Conservation (phyloP, 2,797 vertebrate species). For the Aulostomus chinensis region DNA sequence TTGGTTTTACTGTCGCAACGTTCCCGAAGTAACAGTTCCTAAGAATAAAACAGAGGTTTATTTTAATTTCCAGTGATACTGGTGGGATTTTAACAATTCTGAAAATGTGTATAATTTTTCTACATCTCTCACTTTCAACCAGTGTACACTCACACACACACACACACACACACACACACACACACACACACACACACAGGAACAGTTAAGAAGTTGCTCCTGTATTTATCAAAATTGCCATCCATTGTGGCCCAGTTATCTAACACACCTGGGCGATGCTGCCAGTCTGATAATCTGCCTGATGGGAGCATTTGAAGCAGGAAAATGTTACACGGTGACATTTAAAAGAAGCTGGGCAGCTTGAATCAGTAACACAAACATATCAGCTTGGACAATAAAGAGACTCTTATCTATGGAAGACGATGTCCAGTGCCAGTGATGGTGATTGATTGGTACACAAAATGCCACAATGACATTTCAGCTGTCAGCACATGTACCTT, state of each 20-base stretch:
- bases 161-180: too few species aligned
- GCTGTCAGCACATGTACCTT: constrained; percentile 67
- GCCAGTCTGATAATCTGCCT: constrained; percentile 38
- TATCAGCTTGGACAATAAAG: constrained; percentile 58
- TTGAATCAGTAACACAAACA: constrained; percentile 61
- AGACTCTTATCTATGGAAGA: constrained; percentile 68
- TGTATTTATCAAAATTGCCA: constrained; percentile 44
- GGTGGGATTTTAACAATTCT: too few species aligned
- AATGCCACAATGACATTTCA: constrained; percentile 78
- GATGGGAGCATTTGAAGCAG: constrained; percentile 40
- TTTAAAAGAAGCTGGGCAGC: constrained; percentile 56
- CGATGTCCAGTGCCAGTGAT: constrained; percentile 56
- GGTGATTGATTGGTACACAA: constrained; percentile 73
- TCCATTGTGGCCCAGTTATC: constrained; percentile 13
- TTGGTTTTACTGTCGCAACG: too few species aligned
- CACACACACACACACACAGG: too few species aligned
- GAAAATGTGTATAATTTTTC: constrained; percentile 67
- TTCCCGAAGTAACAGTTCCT: too few species aligned
- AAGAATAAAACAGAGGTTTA: too few species aligned
- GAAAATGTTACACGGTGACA: constrained; percentile 70
- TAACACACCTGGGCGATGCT: constrained; percentile 37
- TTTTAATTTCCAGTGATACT: too few species aligned
- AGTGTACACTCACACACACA: too few species aligned
- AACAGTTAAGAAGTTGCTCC: constrained; percentile 19
- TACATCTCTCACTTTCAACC: too few species aligned